Conservation (phyloP, 2,797 vertebrate genomes). For the Cossypha dichroa region DNA sequence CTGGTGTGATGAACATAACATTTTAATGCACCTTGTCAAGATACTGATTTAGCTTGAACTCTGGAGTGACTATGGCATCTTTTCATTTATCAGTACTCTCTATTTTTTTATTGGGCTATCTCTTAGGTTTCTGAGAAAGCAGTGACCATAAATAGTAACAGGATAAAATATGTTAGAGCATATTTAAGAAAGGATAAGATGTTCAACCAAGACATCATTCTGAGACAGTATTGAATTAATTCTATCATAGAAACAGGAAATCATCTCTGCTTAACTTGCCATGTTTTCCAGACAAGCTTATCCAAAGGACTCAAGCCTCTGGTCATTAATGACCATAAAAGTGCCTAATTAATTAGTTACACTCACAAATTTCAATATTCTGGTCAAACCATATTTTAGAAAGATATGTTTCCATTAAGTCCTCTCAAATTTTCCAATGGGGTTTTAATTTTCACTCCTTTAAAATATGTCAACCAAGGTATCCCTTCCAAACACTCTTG, state of each 20-base stretch:
- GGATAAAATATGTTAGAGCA: background rate
- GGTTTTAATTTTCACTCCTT: background rate
- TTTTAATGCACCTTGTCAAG: background rate
- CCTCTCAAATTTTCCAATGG: background rate
- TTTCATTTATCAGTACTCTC: background rate
- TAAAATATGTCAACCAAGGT: background rate
- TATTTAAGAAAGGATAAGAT: background rate
- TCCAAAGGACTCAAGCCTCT: background rate
- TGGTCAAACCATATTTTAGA: background rate
- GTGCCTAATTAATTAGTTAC: background rate
- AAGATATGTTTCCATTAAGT: background rate
- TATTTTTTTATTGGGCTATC: background rate
- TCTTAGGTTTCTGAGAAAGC: background rate
- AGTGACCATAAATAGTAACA: background rate
- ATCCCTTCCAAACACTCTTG: background rate
- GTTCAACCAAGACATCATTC: background rate
- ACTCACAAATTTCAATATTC: background rate
- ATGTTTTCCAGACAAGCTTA: background rate
- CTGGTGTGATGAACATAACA: background rate
- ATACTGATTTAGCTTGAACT: background rate
- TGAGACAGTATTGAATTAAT: background rate
- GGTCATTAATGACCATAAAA: background rate
- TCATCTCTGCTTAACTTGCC: background rate
- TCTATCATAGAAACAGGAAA: background rate
- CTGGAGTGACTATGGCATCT: background rate